Evolutionary conservation across 2,797 vertebrate species (phyloP), one percentile per base, ranked within the genome.

Genomic region (Diplodus puntazzo): DNA sequence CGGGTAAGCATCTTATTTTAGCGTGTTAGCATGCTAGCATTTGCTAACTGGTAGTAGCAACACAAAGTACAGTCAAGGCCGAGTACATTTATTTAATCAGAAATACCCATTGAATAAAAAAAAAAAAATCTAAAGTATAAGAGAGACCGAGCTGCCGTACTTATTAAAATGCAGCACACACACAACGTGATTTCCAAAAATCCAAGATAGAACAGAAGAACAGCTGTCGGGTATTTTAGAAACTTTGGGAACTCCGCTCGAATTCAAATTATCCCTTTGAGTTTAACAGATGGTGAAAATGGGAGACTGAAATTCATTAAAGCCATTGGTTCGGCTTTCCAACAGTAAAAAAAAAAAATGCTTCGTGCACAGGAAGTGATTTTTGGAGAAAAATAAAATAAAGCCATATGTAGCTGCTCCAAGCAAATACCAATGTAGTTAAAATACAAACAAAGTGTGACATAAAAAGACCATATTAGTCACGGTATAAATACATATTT

Each of bases 201-300:
- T 13, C 42, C 42, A 43, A 43, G 42, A 43, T 3, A 34, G 7
- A 34, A 34, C 34, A 34, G 34, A 34, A 34, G 34, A 34, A 34
- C 34, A 34, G 34, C 34, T 34, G 34, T 34, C 8, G 8, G 34
- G 7, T 34, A 34, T 34, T 43, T 11, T 13, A 43, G 42, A 46
- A 71, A 74, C 21, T 30, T 57, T 66, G 10, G 34, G 34, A 46
- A 71, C 39, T 70, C 45, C 42, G 11, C 49, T 73, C 61, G 48
- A 71, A 52, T 43, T 43, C 57, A 52, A 79, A 79, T 71, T 50
- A 78, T n/a, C 27, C 11, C 34, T 46, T 21, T 76, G 49, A 27
- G 68, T 77, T 46, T 87, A 72, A 76, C 67, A 89, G 85, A 89
- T 87, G 80, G 43, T 49, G 13, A 65, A 18, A 20, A 27, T 27